A percentile compares a stretch with the other conserved stretches of the same genome.
These are phyloP conservation scores for Trissolcus japonicus DNA, from an alignment of 2,888 invertebrate genomes.

Conservation along the genomic window DNA sequence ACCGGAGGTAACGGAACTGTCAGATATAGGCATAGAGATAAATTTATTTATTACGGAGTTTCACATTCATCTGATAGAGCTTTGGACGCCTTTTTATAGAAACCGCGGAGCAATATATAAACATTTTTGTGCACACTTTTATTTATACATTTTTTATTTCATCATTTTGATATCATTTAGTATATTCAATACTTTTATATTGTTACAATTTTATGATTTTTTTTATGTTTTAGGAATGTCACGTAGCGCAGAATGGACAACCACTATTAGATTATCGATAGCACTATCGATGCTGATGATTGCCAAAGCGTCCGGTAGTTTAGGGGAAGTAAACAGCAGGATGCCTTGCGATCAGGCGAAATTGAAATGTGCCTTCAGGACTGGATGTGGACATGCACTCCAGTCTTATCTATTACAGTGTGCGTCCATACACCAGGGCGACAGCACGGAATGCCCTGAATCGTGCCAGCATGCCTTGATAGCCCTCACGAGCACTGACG, in stretches of 20 bases:
- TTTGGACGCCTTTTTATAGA: no score
- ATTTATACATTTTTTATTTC: no score
- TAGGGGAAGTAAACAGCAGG: conserved; percentile 59
- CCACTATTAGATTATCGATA: conserved; percentile 62
- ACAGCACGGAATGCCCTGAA: conserved; percentile 80
- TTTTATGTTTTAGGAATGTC: conserved; percentile 62
- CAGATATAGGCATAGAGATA: not conserved
- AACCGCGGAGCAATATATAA: not conserved
- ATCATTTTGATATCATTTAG: no score
- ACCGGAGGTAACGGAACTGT: conserved; percentile 6
- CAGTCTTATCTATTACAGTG: conserved; percentile 87
- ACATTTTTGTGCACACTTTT: not conserved
- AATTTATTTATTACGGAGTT: conserved; percentile 3
- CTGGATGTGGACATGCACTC: conserved; percentile 86
- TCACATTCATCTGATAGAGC: no score
- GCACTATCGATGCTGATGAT: conserved; percentile 61
- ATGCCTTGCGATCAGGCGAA: conserved; percentile 83
- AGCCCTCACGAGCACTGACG: conserved; percentile 86
- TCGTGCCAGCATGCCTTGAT: conserved; percentile 87
- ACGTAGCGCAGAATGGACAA: conserved; percentile 62
- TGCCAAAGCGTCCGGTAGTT: conserved; percentile 50
- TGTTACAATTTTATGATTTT: no score
- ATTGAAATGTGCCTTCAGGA: conserved; percentile 84
- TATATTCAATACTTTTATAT: no score
- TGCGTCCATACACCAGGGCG: conserved; percentile 81